These are phyloP conservation scores for Todiramphus chloris DNA, from an alignment of 2,113 vertebrate genomes.

Conservation along the genomic window DNA sequence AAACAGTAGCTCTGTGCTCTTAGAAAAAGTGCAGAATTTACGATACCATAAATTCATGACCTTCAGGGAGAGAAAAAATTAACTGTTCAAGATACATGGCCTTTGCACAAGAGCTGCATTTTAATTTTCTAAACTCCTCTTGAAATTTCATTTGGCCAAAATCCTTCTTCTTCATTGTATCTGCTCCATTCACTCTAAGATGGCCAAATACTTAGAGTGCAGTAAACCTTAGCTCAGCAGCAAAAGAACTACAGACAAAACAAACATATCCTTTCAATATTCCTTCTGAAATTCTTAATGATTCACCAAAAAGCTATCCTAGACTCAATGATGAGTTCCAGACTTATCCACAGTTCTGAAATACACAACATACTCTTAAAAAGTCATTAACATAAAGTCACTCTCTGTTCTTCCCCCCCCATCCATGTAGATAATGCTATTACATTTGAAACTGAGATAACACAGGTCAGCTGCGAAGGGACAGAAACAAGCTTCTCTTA, in stretches of 20 bases:
- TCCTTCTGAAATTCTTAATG: background rate
- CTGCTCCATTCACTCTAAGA: background rate
- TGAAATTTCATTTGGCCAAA: background rate
- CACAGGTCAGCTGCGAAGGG: background rate
- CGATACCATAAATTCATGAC: background rate
- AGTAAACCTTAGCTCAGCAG: background rate
- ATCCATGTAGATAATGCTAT: background rate
- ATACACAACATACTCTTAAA: background rate
- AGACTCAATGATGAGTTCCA: background rate
- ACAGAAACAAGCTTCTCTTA: background rate
- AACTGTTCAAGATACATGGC: background rate
- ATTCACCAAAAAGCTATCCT: background rate
- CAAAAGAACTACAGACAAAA: background rate
- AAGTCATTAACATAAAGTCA: background rate
- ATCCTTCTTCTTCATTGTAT: background rate
- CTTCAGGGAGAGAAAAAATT: background rate
- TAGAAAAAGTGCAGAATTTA: background rate
- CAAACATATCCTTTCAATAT: background rate
- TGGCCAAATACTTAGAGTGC: background rate
- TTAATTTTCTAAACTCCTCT: background rate
- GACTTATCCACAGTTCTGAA: background rate
- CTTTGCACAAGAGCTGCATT: rapidly evolving
- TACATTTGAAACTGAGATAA: background rate
- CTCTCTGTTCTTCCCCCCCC: background rate
- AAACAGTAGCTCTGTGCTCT: background rate